Percentiles rank a stretch among this genome's conserved stretches.
These are phyloP conservation scores for Hipposideros armiger DNA, from an alignment of 2,113 vertebrate species.

Conservation along the genomic window DNA sequence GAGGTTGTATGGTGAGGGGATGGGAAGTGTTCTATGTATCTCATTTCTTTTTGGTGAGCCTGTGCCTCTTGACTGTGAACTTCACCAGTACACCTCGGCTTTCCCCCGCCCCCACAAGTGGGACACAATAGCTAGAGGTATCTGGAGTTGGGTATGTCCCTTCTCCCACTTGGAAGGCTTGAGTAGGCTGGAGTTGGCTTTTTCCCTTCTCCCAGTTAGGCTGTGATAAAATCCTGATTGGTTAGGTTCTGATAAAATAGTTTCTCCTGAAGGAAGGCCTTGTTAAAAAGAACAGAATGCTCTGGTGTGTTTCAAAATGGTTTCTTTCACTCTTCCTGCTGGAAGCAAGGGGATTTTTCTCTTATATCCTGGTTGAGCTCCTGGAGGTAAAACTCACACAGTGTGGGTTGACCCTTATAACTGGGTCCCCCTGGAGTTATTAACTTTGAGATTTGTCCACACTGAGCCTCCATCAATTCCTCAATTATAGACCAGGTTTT, in stretches of 20 bases:
- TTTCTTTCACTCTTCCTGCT: neutral
- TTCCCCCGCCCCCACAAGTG: rapidly evolving
- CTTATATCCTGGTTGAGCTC: neutral
- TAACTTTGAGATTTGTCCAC: neutral
- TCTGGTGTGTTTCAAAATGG: neutral
- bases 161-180: neutral
- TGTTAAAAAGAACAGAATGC: neutral
- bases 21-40: too few relatives aligned
- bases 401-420: neutral
- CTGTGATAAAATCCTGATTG: neutral
- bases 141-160: neutral
- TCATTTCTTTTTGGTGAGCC: neutral
- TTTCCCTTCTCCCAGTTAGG: neutral
- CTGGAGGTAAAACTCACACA: neutral
- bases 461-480: neutral
- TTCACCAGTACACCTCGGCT: neutral
- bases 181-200: neutral
- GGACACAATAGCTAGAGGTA: neutral
- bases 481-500: neutral
- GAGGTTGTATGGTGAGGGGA: neutral
- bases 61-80: neutral
- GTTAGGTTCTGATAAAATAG: neutral
- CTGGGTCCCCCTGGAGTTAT: neutral
- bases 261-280: neutral
- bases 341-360: neutral